Evolutionary conservation across 2,888 invertebrate genomes (phyloP).

Genomic region (Cantharis rufa): DNA sequence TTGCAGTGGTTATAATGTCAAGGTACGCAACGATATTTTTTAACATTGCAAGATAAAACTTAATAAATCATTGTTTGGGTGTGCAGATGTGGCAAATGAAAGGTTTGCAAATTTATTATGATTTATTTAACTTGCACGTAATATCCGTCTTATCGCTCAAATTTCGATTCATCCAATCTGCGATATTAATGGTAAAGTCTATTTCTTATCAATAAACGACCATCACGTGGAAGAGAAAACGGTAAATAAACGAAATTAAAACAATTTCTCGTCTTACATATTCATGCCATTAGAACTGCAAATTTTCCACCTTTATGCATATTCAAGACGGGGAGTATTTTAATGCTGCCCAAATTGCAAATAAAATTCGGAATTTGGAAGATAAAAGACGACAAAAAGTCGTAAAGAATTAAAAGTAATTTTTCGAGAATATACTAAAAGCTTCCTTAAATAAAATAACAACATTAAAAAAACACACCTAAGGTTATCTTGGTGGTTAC

Average conservation of each 20-base stretch:
- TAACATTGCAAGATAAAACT: neutral
- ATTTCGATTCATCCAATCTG: neutral
- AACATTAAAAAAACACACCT: neutral
- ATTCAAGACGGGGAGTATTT: constrained; percentile 7
- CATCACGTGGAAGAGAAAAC: neutral
- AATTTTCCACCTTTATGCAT: constrained; percentile 7
- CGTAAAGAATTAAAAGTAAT: neutral
- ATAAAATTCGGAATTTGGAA: neutral
- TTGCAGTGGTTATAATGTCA: neutral
- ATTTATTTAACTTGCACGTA: neutral
- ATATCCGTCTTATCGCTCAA: neutral
- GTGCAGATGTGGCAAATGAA: neutral
- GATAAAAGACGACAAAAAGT: neutral
- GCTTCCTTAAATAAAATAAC: neutral
- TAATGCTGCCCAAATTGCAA: neutral
- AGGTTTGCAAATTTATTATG: neutral
- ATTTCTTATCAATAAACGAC: neutral
- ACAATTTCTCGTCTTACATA: constrained; percentile 1
- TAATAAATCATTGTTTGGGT: neutral
- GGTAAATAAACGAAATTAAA: neutral
- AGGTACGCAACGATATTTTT: neutral
- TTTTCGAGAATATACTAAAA: neutral
- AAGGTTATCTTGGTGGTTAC: neutral
- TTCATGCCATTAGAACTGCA: constrained; percentile 2
- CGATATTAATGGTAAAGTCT: neutral